Conservation (phyloP, 2,888 invertebrate genomes). For the Apeira syringaria region DNA sequence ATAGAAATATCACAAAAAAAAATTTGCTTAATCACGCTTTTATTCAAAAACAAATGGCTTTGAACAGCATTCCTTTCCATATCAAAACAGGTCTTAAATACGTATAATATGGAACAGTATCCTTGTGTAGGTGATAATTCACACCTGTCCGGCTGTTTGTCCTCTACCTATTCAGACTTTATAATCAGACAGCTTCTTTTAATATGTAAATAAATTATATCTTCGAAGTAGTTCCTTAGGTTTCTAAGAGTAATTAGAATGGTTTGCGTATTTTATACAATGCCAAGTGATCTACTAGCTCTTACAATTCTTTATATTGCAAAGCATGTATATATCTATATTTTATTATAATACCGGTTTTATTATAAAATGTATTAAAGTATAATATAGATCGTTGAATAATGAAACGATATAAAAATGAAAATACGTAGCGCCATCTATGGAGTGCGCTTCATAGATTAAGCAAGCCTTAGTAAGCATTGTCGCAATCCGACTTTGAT, state of each 20-base stretch:
- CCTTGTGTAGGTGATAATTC: constrained; percentile 27
- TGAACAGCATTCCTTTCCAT: too few relatives aligned
- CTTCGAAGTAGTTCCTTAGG: constrained; percentile 1
- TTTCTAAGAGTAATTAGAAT: too few relatives aligned
- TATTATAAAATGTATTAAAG: too few relatives aligned
- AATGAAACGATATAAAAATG: constrained; percentile 8
- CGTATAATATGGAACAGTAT: constrained; percentile 8
- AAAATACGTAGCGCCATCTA: constrained; percentile 49
- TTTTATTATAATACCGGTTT: not conserved
- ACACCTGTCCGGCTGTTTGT: constrained; percentile 29
- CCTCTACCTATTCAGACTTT: constrained; percentile 25
- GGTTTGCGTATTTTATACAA: too few relatives aligned
- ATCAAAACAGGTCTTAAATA: too few relatives aligned
- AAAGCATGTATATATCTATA: constrained; percentile 5
- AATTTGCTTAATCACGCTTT: too few relatives aligned
- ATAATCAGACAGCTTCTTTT: constrained; percentile 18
- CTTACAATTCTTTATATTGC: constrained; percentile 3
- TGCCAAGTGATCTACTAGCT: not conserved
- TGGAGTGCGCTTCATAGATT: constrained; percentile 14
- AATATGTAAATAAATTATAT: constrained; percentile 25
- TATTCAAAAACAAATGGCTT: too few relatives aligned
- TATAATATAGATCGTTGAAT: too few relatives aligned
- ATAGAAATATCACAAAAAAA: too few relatives aligned
- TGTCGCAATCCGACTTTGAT: constrained; percentile 28
- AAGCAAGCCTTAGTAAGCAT: constrained; percentile 34